Base-by-base conservation (phyloP, 2,888 invertebrate genomes). In the Gari tellinella region DNA sequence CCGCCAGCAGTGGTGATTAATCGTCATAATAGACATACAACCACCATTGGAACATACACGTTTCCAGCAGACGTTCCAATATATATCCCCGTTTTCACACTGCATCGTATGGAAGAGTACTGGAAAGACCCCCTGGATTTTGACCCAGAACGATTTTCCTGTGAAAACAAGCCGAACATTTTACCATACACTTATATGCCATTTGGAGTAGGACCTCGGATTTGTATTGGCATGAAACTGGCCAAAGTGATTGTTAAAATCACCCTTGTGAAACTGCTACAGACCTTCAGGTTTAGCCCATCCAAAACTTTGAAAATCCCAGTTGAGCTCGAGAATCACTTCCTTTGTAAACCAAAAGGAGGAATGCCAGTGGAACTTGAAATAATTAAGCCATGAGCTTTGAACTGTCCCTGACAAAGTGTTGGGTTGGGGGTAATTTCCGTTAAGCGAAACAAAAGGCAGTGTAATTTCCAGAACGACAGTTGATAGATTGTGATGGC, bases 111-210 rank as follows among this genome's bases (percentile, higher is more conserved):
- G 1, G 52, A 63, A 19, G 72, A 76, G 60, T 72, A 64, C 43
- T 76, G 76, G 76, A 72, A 72, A 0, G 68, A 76, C 19, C 76
- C 76, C 10, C 68, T 72, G n/a, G 72, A 60, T 23, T 76, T 76
- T 58, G 68, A 76, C 51, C 76, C 76, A 3, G 51, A 64, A 14
- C 17, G 77, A 51, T 78, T 78, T 40, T 60, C 66, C 0, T 17
- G 62, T 14, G 69, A 78, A 37, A 78, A 73, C 46, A 78, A 78
- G 52, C 26, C 52, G 7, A 72, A 78, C 8, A 69, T 65, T 19
- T 25, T 37, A 21, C 69, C 68, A 0, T 73, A 64, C 60, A 66
- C 73, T 14, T 78, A 73, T 38, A 19, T 73, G 38, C 77, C 77
- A 5, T 78, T 78, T 53, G 77, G 77, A 12, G 40, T 51, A 1